Base-by-base conservation (phyloP, 2,113 vertebrate genomes). In the Plecotus auritus region DNA sequence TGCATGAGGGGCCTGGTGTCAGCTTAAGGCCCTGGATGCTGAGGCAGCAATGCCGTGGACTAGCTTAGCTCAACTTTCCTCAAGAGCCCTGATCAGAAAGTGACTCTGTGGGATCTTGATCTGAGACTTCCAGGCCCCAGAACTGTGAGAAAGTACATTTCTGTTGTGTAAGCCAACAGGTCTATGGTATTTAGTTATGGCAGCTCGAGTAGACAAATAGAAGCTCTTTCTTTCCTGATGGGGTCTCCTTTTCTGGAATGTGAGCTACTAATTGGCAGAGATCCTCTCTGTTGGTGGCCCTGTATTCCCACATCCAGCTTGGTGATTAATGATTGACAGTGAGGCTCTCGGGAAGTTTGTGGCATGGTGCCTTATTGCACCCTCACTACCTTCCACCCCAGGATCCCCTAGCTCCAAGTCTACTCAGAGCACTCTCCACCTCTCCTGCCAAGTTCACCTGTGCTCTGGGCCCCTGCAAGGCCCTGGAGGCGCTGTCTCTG, bases 191-290 rank as follows among this genome's bases (percentile, higher is more conserved):
- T 82, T 40, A 67, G 42, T 89, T 59, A 54, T 18, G 59, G 64
- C 13, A 16, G 35, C 30, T 30, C 35, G 6, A 40, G 26, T 8
- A 2, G 49, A 70, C 14, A 13, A 20, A 73, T 17, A 13, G 17
- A 73, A 72, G 20, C 22, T 76, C 32, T 35, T 40, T 84, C 30
- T 78, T 82, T 59, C 45, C 61, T 45, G 16, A 82, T 12, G 49
- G 49, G 12, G 12, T 61, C 82, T 78, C 64, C 40, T 51, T 82
- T 84, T 84, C 56, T 80, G 56, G 40, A 95, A 66, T 66, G 32
- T 49, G 49, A 88, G 20, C 54, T 64, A 9, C 49, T 42, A 3
- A 35, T 76, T 87, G 51, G 26, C 28, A 64, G 47, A 2, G 35
- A 40, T 66, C 18, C 35, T 72, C 9, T 37, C 73, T 28, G 32